These are phyloP conservation scores for Philaenus spumarius DNA, from an alignment of 1,140 invertebrate genomes.

Conservation along the genomic window DNA sequence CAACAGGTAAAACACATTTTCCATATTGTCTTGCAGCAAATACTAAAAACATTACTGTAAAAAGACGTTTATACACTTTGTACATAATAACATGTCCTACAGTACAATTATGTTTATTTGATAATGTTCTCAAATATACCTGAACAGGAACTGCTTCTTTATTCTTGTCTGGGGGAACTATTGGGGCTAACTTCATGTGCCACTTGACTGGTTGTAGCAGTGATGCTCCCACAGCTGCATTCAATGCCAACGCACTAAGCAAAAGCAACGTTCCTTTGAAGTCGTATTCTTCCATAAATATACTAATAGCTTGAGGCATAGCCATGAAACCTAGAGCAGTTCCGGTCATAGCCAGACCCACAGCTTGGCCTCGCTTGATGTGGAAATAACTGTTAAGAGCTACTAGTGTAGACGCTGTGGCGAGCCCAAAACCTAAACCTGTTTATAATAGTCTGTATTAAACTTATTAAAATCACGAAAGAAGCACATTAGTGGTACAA, in stretches of 20 bases:
- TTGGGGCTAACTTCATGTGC: conserved; percentile 43
- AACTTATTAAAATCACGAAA: too few relatives aligned
- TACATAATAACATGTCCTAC: too few relatives aligned
- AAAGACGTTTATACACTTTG: too few relatives aligned
- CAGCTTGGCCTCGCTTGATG: conserved; percentile 64
- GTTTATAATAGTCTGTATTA: too few relatives aligned
- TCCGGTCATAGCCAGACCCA: conserved; percentile 66
- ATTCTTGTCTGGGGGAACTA: too few relatives aligned
- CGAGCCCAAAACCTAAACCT: conserved; percentile 59
- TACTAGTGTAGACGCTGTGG: conserved; percentile 54
- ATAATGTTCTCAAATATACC: too few relatives aligned
- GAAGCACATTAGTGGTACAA: too few relatives aligned
- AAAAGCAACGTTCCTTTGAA: conserved; percentile 56
- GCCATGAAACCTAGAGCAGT: conserved; percentile 66
- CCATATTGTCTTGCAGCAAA: too few relatives aligned
- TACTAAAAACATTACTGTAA: too few relatives aligned
- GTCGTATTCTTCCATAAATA: conserved; percentile 44
- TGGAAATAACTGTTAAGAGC: conserved; percentile 51
- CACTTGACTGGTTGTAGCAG: conserved; percentile 59
- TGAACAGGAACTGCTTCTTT: conserved; percentile 1
- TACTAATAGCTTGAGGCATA: conserved; percentile 54
- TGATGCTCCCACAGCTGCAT: conserved; percentile 53
- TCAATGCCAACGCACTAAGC: conserved; percentile 51
- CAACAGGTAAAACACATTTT: too few relatives aligned
- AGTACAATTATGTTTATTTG: too few relatives aligned